phyloP scores from a whole-genome alignment of 2,113 vertebrate species.

The Callaeas wilsoni region DNA sequence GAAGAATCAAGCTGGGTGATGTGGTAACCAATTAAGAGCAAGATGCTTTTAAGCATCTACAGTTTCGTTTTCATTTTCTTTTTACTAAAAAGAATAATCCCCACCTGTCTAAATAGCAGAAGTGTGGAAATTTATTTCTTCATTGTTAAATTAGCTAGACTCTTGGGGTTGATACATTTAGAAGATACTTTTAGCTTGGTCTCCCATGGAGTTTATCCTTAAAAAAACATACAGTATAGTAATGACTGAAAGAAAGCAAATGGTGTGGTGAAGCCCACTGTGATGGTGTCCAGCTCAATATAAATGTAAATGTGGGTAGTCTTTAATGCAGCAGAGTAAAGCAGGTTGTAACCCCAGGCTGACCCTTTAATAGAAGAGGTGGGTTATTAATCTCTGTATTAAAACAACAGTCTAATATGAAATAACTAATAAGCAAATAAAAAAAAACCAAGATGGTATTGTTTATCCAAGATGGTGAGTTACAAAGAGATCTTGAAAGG shows the following conservation, averaged over 20 bases:
- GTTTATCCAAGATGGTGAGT: neutral
- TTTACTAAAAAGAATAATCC: neutral
- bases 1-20: neutral
- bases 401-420: neutral
- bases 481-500: neutral
- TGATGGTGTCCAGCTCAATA: neutral
- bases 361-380: neutral
- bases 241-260: neutral
- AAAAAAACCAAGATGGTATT: neutral
- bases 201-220: neutral
- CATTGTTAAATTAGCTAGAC: neutral
- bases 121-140: neutral
- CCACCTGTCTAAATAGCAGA: neutral
- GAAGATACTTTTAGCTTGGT: neutral
- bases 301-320: neutral
- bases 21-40: neutral
- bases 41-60: neutral
- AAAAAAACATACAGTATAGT: neutral
- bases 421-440: neutral
- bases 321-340: neutral
- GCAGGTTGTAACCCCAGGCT: neutral
- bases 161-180: neutral
- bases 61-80: neutral
- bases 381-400: neutral
- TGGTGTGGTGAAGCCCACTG: neutral